Conservation (phyloP, 2,888 invertebrate genomes). For the Cataglyphis albicans region DNA sequence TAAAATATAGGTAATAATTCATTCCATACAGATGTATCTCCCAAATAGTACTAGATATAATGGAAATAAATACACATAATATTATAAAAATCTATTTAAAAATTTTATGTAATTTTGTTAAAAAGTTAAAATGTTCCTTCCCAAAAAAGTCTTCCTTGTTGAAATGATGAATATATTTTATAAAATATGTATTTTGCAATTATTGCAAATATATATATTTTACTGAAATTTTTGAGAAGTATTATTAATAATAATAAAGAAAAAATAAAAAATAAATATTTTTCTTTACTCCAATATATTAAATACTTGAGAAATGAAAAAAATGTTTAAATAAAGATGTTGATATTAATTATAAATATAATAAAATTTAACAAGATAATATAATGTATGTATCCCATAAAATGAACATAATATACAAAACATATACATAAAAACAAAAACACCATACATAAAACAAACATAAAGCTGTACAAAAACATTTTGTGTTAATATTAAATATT, state of each 20-base stretch:
- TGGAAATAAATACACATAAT: conserved; percentile 37
- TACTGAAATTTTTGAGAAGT: not conserved
- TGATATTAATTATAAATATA: not conserved
- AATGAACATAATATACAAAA: conserved; percentile 50
- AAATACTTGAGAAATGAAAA: conserved; percentile 18
- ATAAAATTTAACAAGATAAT: not conserved
- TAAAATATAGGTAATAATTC: conserved; percentile 64
- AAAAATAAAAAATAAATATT: conserved; percentile 20
- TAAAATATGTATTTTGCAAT: not conserved
- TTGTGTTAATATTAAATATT: conserved; percentile 13
- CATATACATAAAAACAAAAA: conserved; percentile 42
- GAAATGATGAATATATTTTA: conserved; percentile 39
- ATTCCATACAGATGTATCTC: conserved; percentile 65
- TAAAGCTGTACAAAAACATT: conserved; percentile 25
- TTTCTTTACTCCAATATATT: not conserved
- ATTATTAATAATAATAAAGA: conserved; percentile 48
- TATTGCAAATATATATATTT: conserved; percentile 24
- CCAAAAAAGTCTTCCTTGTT: not conserved
- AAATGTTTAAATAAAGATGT: not conserved
- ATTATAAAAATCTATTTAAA: conserved; percentile 27
- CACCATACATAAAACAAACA: conserved; percentile 36
- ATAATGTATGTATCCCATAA: conserved; percentile 12
- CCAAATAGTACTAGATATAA: conserved; percentile 31
- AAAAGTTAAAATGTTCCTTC: not conserved
- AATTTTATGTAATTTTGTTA: conserved; percentile 21